Evolutionary conservation across 92 coral and sea anemone species (phyloP), one percentile per base, ranked within the genome.

Genomic region (Bergia sp.): DNA sequence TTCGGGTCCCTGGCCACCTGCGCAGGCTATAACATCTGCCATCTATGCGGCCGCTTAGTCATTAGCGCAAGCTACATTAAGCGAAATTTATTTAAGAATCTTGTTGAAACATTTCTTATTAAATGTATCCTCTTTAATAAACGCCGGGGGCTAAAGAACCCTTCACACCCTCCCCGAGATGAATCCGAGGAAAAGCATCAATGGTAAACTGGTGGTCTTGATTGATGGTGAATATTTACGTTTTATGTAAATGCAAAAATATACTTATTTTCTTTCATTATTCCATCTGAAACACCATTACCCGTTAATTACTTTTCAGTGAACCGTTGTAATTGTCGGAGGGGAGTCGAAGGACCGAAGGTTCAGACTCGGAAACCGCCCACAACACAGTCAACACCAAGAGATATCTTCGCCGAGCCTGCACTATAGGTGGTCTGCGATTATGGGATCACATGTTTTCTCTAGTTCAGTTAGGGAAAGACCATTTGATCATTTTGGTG

Each of bases 281-380:
- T 16, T 37, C 41, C 13, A 71, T 29, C 39, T 23, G 39, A 71
- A 71, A 7, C 16, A 73, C 77, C 18, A 20, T 1, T 73, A 36
- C 37, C 20, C 7, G 13, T 65, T 82, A 20, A 66, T 38, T 40
- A 3, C 2, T 29, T 12, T 66, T 9, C 64, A 82, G 86, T 82
- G 42, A 82, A 82, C 40, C 86, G 86, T 58, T 82, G 86, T 58
- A 82, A 82, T 40, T 82, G 86, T 40, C 86, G 76, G 36, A 21
- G 7, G 1, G 75, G 76, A 65, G 86, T 82, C 16, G 86, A 82
- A 41, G 86, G 86, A 2, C 49, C 49, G 8, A 58, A 1, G 4
- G 69, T 64, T 37, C 37, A 5, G 37, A 65, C 23, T 38, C 49
- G 44, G 69, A 23, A 40, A 40, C 86, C 86, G 5, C 86, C 86